Base-by-base conservation (phyloP, 2,888 invertebrate species). In the Adela reaumurella region DNA sequence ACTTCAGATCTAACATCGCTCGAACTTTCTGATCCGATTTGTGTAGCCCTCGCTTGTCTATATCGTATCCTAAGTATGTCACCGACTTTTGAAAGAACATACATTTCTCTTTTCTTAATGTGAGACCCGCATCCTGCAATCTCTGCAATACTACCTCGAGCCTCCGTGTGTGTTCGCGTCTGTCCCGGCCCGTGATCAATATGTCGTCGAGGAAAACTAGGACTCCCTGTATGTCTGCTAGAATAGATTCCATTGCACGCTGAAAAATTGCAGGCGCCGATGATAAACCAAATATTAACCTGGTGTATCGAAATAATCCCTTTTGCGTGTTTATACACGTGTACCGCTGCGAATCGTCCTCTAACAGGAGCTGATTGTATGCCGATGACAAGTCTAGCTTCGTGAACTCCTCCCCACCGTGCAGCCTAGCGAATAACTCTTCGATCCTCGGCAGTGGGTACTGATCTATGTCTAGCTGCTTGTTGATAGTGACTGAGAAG, bases 401-500 rank as follows among this genome's bases (percentile, higher is more conserved):
- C 0, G 56, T 54, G 50, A 57, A 59, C 17, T 52, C 49, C 24
- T 55, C 49, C 19, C 56, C 56, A 19, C 56, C 58, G 44, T 56
- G 50, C 17, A 56, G 43, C 45, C 53, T 54, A 17, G 41, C 24
- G 51, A 55, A 57, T 5, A 57, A 49, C 19, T 59, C 57, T 17
- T 59, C 55, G 10, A 59, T 55, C 24, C 56, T 47, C 3, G 57
- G 58, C 18, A 58, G 35, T 11, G 56, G 57, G 46, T 58, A 55
- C 43, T 58, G 50, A 18, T 61, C 61, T 19, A 59, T 56, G 17
- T 52, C 48, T 19, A 62, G 44, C 45, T 51, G 52, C 45, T 56
- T 56, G 49, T 60, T 62, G 43, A 59, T 17, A 2, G 58, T 60
- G 2, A 59, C 51, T 11, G 58, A 58, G 47, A 51, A 60, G 46